Percentiles rank a stretch among this genome's conserved stretches.
phyloP scores from a whole-genome alignment of 2,113 vertebrate genomes.

The Cebus imitator region DNA sequence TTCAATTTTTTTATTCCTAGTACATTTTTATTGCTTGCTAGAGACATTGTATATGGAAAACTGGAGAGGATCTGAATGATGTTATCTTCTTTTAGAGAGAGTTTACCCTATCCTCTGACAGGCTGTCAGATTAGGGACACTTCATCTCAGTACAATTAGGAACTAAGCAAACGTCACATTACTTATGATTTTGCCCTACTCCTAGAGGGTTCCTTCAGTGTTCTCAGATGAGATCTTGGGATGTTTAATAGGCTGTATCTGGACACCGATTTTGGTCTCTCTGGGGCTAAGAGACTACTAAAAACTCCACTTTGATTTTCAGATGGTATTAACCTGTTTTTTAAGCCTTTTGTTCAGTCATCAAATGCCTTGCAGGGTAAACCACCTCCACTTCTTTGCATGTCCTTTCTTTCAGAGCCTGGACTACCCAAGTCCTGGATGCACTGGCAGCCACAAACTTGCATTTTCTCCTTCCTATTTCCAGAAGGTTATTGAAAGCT shows the following conservation, averaged over 20 bases:
- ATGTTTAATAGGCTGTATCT: not conserved
- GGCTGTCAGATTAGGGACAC: not conserved
- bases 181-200: not conserved
- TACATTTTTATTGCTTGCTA: not conserved
- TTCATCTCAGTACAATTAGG: not conserved
- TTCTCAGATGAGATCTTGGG: not conserved
- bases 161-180: not conserved
- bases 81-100: not conserved
- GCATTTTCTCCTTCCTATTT: not conserved
- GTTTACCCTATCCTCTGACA: not conserved
- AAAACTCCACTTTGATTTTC: not conserved
- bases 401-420: not conserved
- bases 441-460: not conserved
- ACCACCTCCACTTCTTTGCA: not conserved
- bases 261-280: not conserved
- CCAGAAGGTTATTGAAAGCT: not conserved
- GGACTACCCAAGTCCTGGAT: not conserved
- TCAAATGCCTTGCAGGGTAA: not conserved
- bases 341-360: not conserved
- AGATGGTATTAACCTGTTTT: not conserved
- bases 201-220: not conserved
- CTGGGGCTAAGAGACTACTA: not conserved
- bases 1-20: not conserved
- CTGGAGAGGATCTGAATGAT: not conserved
- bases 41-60: not conserved